Evolutionary conservation across 1,140 invertebrate species (phyloP).

Genomic region (Hycleus cichorii): DNA sequence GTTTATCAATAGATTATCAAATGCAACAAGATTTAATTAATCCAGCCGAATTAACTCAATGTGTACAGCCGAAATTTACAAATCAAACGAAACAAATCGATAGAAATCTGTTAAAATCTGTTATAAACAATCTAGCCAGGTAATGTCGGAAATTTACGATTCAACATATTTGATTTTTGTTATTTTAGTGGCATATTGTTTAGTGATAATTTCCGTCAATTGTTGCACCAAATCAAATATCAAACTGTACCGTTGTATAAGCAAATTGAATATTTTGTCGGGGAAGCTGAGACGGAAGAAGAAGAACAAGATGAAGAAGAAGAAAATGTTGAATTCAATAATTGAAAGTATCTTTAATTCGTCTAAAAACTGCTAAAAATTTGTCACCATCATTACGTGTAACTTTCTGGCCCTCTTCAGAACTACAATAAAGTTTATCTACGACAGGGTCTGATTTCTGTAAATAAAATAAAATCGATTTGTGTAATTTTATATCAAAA

Average conservation of each 20-base stretch:
- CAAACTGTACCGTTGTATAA: background rate
- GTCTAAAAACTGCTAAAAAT: conserved; percentile 82
- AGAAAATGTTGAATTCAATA: background rate
- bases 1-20: conserved; percentile 2
- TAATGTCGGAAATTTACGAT: too few species aligned
- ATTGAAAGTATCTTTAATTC: conserved; percentile 51
- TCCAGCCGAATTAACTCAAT: too few species aligned
- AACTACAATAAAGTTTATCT: conserved; percentile 81
- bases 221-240: background rate
- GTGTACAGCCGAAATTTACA: too few species aligned
- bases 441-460: conserved; percentile 78
- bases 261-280: background rate
- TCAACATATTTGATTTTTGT: background rate
- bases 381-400: conserved; percentile 91
- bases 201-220: conserved; percentile 8
- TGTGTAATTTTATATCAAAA: conserved; percentile 2
- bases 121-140: too few species aligned
- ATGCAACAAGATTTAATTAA: background rate
- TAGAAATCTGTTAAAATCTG: too few species aligned
- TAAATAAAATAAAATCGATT: conserved; percentile 12
- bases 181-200: conserved; percentile 2
- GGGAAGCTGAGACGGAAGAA: background rate
- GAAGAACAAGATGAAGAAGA: background rate
- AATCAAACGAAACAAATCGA: too few species aligned
- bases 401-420: conserved; percentile 98